Conservation (phyloP, 2,888 invertebrate genomes). For the Melinaea marsaeus region DNA sequence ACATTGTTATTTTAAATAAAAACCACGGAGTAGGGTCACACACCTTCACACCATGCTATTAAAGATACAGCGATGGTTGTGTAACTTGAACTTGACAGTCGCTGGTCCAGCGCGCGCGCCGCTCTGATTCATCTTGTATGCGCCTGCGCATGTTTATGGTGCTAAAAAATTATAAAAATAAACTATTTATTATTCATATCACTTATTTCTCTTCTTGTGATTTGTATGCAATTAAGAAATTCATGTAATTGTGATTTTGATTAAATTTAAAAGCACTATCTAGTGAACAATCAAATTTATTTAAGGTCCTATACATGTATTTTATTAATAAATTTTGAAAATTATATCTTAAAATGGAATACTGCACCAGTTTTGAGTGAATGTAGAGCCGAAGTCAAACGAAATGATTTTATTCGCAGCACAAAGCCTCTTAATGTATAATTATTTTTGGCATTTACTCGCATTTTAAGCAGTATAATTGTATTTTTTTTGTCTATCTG, state of each 20-base stretch:
- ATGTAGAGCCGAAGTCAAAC: background rate
- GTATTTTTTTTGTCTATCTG: no score
- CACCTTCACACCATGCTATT: background rate
- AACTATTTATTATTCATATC: background rate
- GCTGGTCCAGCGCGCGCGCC: slow-evolving; percentile 20
- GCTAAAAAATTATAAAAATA: background rate
- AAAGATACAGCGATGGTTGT: background rate
- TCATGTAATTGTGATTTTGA: no score
- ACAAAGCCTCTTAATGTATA: background rate
- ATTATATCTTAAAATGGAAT: background rate
- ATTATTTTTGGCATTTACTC: slow-evolving; percentile 1
- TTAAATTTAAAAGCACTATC: no score
- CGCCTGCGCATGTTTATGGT: slow-evolving; percentile 1
- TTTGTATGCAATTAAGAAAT: no score
- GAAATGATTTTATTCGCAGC: background rate
- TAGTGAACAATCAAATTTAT: no score
- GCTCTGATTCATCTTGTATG: slow-evolving; percentile 24
- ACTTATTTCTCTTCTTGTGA: background rate
- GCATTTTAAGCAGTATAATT: no score
- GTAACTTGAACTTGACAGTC: slow-evolving; percentile 24
- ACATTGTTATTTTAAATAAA: no score
- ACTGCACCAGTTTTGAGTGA: slow-evolving; percentile 6
- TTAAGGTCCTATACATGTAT: no score
- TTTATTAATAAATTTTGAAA: background rate
- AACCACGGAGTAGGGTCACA: background rate